Base-by-base conservation (phyloP, 2,888 invertebrate genomes). In the Vesta saturnalis region DNA sequence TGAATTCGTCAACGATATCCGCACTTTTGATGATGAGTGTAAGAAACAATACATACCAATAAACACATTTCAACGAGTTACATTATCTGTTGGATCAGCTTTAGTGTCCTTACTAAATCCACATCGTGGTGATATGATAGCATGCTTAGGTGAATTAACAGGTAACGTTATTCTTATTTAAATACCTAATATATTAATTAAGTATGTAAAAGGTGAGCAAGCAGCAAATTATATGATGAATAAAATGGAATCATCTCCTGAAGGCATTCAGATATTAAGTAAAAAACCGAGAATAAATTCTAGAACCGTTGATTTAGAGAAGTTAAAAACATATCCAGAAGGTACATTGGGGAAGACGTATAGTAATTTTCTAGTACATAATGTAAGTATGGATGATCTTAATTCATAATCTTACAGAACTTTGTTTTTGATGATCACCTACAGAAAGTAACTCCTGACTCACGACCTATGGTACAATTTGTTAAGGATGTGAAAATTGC, bases 141-240 rank as follows among this genome's bases (percentile, higher is more conserved):
- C 97, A 18, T 94, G 95, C 73, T 87, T 97, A 75, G 97, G 96
- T 0, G 98, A 99, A 86, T 94, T 96, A 0, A 95, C 97, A 8
- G 97, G 91, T 52, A 76, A 80, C 14, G 5, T 6, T 54, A n/a
- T 10, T 14, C 12, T 12, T 16, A 35, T 8, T 23, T 12, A 23
- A 22, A 10, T 22, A 4, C 3, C 6, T 54, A 4, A 55, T 1
- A 47, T 12, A 16, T 12, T 12, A 18, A 21, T 63, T 1, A 39
- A 39, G 39, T 39, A n/a, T 1, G 8, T 39, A n/a, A 15, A 30
- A 79, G 81, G 91, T 1, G 85, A 86, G 72, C 81, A 81, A 54
- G 93, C 96, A 1, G 85, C 97, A 3, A 85, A 86, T 70, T 87
- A 89, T 76, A 94, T 98, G 85, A 86, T 89, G 60, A 82, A 86